Percentiles rank a stretch among this genome's conserved stretches.
phyloP scores from a whole-genome alignment of 2,113 vertebrate species.

The Proterorhinus semilunaris region DNA sequence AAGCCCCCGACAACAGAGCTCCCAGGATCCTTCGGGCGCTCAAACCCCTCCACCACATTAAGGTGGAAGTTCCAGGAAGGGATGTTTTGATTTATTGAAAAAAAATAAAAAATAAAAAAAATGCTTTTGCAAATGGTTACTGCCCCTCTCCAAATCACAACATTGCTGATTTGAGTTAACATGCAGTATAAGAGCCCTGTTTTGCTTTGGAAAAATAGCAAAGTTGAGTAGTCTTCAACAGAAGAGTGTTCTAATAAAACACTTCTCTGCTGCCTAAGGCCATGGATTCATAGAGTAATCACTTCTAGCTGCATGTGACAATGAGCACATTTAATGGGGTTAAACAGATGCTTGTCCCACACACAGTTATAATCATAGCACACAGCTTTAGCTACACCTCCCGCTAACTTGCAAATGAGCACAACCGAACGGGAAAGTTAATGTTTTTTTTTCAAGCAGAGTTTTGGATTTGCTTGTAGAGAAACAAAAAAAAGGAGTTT shows the following conservation, averaged over 20 bases:
- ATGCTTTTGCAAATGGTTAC: no score
- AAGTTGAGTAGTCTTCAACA: not conserved
- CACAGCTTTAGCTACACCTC: not conserved
- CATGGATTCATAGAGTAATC: not conserved
- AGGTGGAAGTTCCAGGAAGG: no score
- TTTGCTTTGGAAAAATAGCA: not conserved
- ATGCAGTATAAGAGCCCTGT: not conserved
- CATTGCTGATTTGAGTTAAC: not conserved
- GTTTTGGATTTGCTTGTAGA: not conserved
- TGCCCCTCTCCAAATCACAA: not conserved
- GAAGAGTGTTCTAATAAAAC: not conserved
- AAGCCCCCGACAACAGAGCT: no score
- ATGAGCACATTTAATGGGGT: constrained; percentile 2
- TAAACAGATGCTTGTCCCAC: not conserved
- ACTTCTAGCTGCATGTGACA: constrained; percentile 11
- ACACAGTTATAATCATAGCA: not conserved
- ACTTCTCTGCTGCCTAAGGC: not conserved
- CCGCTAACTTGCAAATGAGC: constrained; percentile 1
- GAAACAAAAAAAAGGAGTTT: constrained; percentile 1
- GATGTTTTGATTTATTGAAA: no score
- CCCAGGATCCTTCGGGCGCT: no score
- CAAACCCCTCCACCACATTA: no score
- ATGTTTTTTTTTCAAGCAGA: not conserved
- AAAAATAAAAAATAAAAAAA: no score
- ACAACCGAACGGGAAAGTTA: not conserved